A percentile compares a stretch with the other conserved stretches of the same genome.
Evolutionary conservation across 1,140 invertebrate genomes (phyloP).

Genomic region (Papilio polytes): DNA sequence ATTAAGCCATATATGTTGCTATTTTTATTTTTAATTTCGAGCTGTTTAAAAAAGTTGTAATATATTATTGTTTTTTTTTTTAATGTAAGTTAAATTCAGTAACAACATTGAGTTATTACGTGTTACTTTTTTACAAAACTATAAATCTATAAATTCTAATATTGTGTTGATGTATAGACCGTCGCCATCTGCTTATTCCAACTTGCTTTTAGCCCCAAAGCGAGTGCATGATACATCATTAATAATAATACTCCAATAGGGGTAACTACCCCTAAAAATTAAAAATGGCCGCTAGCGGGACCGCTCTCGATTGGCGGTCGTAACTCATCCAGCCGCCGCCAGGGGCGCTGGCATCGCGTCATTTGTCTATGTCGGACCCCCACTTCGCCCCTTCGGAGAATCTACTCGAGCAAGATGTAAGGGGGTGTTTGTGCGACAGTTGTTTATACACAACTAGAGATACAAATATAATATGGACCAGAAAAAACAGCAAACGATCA

Average conservation of each 20-base stretch:
- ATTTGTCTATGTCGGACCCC: conserved; percentile 78
- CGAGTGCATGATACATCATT: conserved; percentile 29
- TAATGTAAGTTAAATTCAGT: neutral
- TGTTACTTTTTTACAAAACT: neutral
- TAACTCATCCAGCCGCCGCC: conserved; percentile 76
- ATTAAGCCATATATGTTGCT: neutral
- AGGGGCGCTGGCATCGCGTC: conserved; percentile 70
- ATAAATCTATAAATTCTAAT: neutral
- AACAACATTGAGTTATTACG: neutral
- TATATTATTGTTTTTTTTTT: no score
- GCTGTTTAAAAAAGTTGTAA: neutral
- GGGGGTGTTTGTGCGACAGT: conserved; percentile 58
- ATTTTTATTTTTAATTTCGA: no score
- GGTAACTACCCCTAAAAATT: conserved; percentile 80
- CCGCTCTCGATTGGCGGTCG: conserved; percentile 77
- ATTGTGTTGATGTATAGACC: conserved; percentile 11
- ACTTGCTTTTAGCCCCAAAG: neutral
- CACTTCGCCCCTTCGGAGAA: conserved; percentile 59
- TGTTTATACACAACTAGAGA: conserved; percentile 48
- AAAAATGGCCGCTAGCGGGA: conserved; percentile 77
- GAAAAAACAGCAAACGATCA: conserved; percentile 19
- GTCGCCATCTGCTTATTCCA: conserved; percentile 3
- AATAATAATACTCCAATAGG: conserved; percentile 63
- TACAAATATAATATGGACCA: conserved; percentile 43
- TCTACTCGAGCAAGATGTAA: conserved; percentile 71